Evolutionary conservation across 2,113 vertebrate genomes (phyloP).

Genomic region (Morone saxatilis): DNA sequence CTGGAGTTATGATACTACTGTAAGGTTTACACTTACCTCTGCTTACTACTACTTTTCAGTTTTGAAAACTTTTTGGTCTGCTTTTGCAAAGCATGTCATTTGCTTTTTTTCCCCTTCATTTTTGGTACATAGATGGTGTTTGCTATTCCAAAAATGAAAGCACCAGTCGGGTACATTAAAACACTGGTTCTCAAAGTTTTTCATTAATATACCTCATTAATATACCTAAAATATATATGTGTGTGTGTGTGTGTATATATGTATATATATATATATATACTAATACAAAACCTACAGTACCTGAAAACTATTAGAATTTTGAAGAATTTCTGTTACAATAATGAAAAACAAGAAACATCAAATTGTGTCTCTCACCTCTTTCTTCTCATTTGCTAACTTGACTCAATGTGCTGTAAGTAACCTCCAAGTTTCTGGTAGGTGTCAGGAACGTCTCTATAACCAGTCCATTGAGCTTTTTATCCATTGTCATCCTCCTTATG

Average conservation of each 20-base stretch:
- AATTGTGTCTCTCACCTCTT: constrained; percentile 22
- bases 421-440: background rate
- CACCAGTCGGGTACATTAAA: background rate
- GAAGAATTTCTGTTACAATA: background rate
- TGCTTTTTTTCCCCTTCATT: too few species aligned
- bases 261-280: too few species aligned
- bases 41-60: background rate
- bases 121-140: background rate
- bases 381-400: constrained; percentile 2
- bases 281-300: background rate
- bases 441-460: background rate
- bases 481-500: constrained; percentile 9
- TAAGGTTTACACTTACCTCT: constrained; percentile 17
- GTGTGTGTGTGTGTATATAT: too few species aligned
- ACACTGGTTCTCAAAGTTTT: background rate
- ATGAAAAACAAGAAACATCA: background rate
- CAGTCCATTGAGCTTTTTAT: background rate
- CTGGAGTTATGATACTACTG: background rate
- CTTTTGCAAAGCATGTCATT: too few species aligned
- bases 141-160: background rate
- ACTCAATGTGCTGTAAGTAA: background rate
- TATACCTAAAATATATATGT: too few species aligned
- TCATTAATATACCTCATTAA: too few species aligned
- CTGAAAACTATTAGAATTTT: background rate
- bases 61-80: background rate